Evolutionary conservation across 2,888 invertebrate genomes (phyloP), one percentile per base, ranked within the genome.

Genomic region (Ditula angustiorana): DNA sequence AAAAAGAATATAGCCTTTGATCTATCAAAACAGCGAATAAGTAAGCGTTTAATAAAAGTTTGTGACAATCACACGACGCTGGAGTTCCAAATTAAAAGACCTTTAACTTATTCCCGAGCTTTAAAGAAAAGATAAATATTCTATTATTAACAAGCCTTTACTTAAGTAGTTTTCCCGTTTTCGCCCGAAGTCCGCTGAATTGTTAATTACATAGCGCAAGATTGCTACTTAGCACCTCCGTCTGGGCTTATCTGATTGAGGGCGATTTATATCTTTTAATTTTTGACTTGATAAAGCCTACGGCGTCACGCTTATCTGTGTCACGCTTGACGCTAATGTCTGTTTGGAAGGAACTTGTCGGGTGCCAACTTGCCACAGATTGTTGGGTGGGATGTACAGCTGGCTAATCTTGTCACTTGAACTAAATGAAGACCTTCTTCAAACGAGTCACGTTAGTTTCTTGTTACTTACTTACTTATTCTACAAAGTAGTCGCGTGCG

Each of bases 201-300:
- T 87, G 86, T 88, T 89, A 89, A 90, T 88, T 87, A 83, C 80
- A 82, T 76, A 77, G 80, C 83, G 78, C 83, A 86, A 87, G 85
- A 87, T 89, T 85, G 83, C 85, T 85, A 86, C 87, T 90, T 87
- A 85, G 80, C 86, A 82, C 86, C 83, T 77, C 78, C 73, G 71
- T 80, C 74, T 74, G 75, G 72, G 74, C 75, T 80, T 86, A 86
- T 87, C 86, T 77, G 85, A 84, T 85, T 74, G 78, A 71, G 74
- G 67, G 74, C 78, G 82, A 83, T 86, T 85, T 84, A 85, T 81
- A 76, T 76, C 77, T 80, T 77, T 80, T 79, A 82, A 81, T 84
- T 85, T 74, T 72, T 53, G 66, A 57, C 65, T 71, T 61, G 79
- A 81, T 81, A 79, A 62, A 23, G 61, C 60, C 41, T 28, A 50